A percentile compares a stretch with the other conserved stretches of the same genome.
Conservation (phyloP, 1,140 invertebrate species). For the Papilio aristodemus region DNA sequence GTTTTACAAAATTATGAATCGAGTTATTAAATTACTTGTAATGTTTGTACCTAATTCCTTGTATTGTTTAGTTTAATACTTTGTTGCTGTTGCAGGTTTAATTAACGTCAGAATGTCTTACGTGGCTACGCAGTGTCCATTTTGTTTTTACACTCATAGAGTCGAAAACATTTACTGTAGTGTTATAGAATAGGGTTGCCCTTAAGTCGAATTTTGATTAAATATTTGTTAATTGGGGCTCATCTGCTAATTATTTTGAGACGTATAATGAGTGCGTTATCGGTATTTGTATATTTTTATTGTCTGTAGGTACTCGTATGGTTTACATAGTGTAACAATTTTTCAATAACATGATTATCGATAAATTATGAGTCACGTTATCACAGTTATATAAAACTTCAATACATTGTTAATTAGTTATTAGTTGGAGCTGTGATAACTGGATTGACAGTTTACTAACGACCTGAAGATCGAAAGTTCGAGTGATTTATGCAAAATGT, state of each 20-base stretch:
- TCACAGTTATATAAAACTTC: background rate
- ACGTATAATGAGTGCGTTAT: conserved; percentile 1
- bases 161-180: background rate
- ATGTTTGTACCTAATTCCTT: no score
- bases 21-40: no score
- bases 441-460: background rate
- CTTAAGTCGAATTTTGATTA: background rate
- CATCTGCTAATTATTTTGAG: background rate
- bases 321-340: background rate
- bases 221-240: background rate
- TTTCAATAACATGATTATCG: conserved; percentile 14
- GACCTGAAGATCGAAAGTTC: background rate
- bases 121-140: background rate
- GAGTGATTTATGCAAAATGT: background rate
- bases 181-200: background rate
- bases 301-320: background rate
- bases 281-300: conserved; percentile 10
- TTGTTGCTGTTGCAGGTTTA: no score
- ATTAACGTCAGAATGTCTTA: no score
- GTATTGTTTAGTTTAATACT: no score
- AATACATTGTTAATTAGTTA: conserved; percentile 8
- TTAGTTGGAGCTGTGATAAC: background rate
- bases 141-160: background rate
- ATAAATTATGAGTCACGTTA: conserved; percentile 1
- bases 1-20: no score